phyloP scores from a whole-genome alignment of 37 sponge, comb jelly and placozoan genomes.

The Spongia lamella region DNA sequence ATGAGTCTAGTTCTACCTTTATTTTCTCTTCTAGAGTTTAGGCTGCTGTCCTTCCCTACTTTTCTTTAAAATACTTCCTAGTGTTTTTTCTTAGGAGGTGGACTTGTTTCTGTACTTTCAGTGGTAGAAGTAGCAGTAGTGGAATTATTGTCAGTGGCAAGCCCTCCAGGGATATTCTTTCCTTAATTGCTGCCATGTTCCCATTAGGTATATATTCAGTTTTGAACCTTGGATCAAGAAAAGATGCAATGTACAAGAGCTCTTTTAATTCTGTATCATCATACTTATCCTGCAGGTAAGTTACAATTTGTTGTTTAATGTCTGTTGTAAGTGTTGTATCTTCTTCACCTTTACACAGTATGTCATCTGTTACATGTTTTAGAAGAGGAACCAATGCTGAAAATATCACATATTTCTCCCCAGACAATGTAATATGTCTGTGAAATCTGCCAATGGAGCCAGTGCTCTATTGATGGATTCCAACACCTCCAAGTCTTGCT shows the following conservation, averaged over 20 bases:
- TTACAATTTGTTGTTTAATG: constrained; percentile 10
- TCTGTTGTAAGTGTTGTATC: constrained; percentile 42
- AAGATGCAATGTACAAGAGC: constrained; percentile 22
- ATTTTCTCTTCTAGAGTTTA: background rate
- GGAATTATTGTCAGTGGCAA: too few species aligned
- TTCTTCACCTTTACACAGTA: background rate
- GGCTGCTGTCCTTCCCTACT: background rate
- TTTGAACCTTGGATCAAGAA: constrained; percentile 35
- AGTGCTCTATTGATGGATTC: constrained; percentile 24
- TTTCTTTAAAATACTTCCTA: constrained; percentile 15
- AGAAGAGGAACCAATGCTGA: constrained; percentile 32
- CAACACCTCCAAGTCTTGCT: constrained; percentile 44
- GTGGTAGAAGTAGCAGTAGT: too few species aligned
- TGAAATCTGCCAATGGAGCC: constrained; percentile 28
- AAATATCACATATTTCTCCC: constrained; percentile 31
- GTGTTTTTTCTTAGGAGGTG: constrained; percentile 26
- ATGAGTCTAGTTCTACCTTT: background rate
- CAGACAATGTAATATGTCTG: constrained; percentile 44
- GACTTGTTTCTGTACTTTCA: background rate
- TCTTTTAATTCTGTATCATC: background rate
- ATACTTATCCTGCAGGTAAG: constrained; percentile 9
- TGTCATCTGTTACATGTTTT: background rate
- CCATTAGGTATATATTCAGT: constrained; percentile 2
- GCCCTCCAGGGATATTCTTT: too few species aligned
- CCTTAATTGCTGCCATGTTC: too few species aligned